Base-by-base conservation (phyloP, 1,140 invertebrate species). In the Leptoteleia sp. region DNA sequence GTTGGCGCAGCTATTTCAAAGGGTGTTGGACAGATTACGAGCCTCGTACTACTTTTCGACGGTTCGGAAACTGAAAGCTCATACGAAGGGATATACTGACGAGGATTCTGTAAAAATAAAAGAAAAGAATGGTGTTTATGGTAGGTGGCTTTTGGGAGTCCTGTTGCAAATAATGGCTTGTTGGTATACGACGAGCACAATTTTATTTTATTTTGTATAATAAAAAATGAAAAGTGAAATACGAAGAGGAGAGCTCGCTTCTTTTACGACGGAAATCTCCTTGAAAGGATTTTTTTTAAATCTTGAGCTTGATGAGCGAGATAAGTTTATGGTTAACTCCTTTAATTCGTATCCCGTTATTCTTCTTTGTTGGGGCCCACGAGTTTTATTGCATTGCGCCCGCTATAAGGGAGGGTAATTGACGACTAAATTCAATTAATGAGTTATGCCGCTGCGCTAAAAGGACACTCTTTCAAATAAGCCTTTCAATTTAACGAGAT, bases 21-120 rank as follows among this genome's bases (percentile, higher is more conserved):
- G 71, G 76, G 80, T 81, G 80, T 81, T 65, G 76, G 76, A 81
- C 76, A 79, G 68, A 81, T 81, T 81, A 81, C 72, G 80, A 79
- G 78, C 50, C 71, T 59, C 71, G 71, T 65, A 68, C 77, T 80
- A 80, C 77, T 80, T 80, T 80, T 80, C 70, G 67, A 80, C 71
- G 71, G 59, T 67, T 71, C 61, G 59, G 64, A 67, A 80, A 80
- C 71, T 76, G 65, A 76, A 76, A 80, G 71, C 71, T 80, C 71
- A 59, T 73, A 68, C 72, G 71, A 37, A 72, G 43, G 57, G 55
- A 73, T 75, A 77, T 62, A 57, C 62, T 40, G 67, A 55, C 67
- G 55, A 67, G 62, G 70, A 79, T 76, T 72, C 67, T 25, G 65
- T 40, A 43, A 61, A 76, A 76, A 79, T 75, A 80, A 73, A 77